Conservation (phyloP, 2,113 vertebrate genomes). For the Tiliqua scincoides region DNA sequence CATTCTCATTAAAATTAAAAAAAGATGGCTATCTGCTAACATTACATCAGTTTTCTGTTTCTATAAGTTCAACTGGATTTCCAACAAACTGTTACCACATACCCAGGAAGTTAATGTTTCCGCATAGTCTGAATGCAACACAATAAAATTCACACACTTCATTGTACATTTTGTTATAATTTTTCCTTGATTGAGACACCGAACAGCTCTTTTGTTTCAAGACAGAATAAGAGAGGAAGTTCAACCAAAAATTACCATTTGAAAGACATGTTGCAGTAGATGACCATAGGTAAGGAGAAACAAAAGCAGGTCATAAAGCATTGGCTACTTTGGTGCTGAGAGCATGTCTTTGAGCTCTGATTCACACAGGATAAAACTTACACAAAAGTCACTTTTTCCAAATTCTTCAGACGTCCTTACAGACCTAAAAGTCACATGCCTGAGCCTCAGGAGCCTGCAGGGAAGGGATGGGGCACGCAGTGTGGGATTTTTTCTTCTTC, state of each 20-base stretch:
- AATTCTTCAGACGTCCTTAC: too few species aligned
- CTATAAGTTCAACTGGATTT: not conserved
- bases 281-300: not conserved
- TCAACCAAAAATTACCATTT: not conserved
- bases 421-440: too few species aligned
- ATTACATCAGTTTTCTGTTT: not conserved
- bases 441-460: too few species aligned
- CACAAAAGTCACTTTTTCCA: too few species aligned
- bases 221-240: not conserved
- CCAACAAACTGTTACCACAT: not conserved
- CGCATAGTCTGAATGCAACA: accelerated
- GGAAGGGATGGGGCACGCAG: too few species aligned
- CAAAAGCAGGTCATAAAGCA: not conserved
- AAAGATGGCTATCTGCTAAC: too few species aligned
- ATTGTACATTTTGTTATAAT: not conserved
- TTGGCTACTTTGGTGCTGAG: too few species aligned
- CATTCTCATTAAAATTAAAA: not conserved
- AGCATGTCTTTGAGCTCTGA: too few species aligned
- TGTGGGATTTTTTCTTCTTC: too few species aligned
- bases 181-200: not conserved
- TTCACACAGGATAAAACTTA: not conserved
- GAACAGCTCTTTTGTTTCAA: not conserved
- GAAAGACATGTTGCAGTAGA: not conserved
- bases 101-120: not conserved
- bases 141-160: not conserved